These are phyloP conservation scores for Drosophila eugracilis DNA, from an alignment of 1,140 invertebrate species.

Conservation along the genomic window DNA sequence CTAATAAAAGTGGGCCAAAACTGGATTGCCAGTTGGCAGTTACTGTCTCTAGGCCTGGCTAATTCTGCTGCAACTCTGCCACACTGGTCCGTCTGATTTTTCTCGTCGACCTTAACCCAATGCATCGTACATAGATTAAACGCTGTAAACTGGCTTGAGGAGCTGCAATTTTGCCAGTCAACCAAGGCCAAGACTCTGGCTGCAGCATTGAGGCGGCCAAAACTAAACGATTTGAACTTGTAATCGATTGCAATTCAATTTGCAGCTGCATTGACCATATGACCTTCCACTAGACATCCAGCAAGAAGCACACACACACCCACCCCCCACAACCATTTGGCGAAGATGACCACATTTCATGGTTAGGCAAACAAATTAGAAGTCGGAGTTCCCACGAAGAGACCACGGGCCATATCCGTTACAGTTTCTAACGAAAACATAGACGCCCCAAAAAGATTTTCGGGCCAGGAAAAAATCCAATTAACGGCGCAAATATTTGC, in stretches of 20 bases:
- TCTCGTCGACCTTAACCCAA: slow-evolving; percentile 84
- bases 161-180: slow-evolving; percentile 79
- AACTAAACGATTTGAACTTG: slow-evolving; percentile 81
- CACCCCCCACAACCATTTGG: too few species aligned
- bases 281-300: slow-evolving; percentile 1
- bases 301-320: too few species aligned
- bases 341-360: slow-evolving; percentile 50
- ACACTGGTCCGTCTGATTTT: slow-evolving; percentile 64
- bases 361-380: slow-evolving; percentile 51
- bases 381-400: slow-evolving; percentile 43
- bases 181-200: slow-evolving; percentile 74
- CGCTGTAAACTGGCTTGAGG: slow-evolving; percentile 78
- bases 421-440: slow-evolving; percentile 41
- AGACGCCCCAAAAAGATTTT: slow-evolving; percentile 3
- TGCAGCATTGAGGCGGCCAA: slow-evolving; percentile 75
- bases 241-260: slow-evolving; percentile 79
- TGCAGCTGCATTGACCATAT: slow-evolving; percentile 58
- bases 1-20: slow-evolving; percentile 7
- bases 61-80: slow-evolving; percentile 24
- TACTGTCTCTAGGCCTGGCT: background rate
- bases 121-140: slow-evolving; percentile 79
- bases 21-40: background rate
- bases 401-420: slow-evolving; percentile 45
- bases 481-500: slow-evolving; percentile 79
- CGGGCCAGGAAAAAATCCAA: slow-evolving; percentile 58